Conservation (phyloP, 1,140 invertebrate genomes). For the Panagrolaimus sp. region DNA sequence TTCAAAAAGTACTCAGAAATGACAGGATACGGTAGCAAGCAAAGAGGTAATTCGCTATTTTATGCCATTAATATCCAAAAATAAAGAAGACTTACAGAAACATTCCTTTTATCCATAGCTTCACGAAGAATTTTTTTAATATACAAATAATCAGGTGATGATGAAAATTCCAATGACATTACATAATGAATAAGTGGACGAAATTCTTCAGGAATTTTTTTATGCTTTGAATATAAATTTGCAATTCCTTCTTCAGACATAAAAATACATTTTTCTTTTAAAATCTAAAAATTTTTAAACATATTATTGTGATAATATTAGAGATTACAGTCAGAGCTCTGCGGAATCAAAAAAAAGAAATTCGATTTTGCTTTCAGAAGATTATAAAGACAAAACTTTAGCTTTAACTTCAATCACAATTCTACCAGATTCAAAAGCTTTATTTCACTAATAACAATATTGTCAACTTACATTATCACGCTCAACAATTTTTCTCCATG, state of each 20-base stretch:
- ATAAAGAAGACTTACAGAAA: neutral
- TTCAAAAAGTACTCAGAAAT: no score
- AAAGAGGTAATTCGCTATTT: no score
- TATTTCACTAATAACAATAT: no score
- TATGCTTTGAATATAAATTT: neutral
- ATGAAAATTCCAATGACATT: neutral
- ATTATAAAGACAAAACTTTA: no score
- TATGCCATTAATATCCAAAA: no score
- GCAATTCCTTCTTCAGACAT: constrained; percentile 1
- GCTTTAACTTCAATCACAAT: no score
- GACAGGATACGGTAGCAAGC: no score
- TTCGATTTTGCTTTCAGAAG: no score
- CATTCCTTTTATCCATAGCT: neutral
- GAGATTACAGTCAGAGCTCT: neutral
- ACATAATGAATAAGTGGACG: neutral
- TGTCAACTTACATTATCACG: neutral
- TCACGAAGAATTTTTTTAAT: neutral
- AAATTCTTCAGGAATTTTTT: neutral
- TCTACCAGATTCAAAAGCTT: no score
- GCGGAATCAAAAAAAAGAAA: no score
- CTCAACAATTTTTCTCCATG: neutral
- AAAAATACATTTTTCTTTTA: constrained; percentile 1
- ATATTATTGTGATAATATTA: neutral
- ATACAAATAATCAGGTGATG: neutral
- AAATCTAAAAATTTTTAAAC: neutral